Base-by-base conservation (phyloP, 2,113 vertebrate genomes). In the Zosterops hypoxanthus region DNA sequence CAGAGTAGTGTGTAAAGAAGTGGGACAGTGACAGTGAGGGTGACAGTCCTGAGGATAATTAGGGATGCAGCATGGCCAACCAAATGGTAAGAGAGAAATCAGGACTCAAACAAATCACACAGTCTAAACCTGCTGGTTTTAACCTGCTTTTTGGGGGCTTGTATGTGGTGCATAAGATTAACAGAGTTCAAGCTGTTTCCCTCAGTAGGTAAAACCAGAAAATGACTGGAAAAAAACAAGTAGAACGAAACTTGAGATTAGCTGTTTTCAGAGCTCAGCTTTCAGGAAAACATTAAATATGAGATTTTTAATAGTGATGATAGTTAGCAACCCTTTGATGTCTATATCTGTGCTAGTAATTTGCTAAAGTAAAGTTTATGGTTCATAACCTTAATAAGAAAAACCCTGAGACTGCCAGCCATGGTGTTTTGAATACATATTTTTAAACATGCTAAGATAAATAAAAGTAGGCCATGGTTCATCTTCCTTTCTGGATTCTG, bases 281-380 rank as follows among this genome's bases (percentile, higher is more conserved):
- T 95, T 89, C 69, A 90, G 17, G 25, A 88, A 46, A 50, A 61
- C n/a, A 26, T 53, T 24, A 46, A 61, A n/a, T 90, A 34, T 0
- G 15, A 89, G 34, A 34, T 36, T 89, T 86, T 63, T 50, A 69
- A 69, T 81, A 66, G 33, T 77, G 3, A 1, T 56, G 28, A 22
- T 53, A 57, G 34, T 71, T 89, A 70, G 44, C 73, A 86, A 31
- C 20, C 3, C 53, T 94, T 93, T 91, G 82, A 93, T 85, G 82
- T 79, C 59, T 78, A 2, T 66, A 59, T 55, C 39, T 69, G 28
- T 79, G 44, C 60, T 75, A 71, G 39, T 66, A 66, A 60, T 85
- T 70, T 76, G 49, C 49, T 91, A 60, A 93, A 89, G 39, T 56
- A 2, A 29, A 77, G 68, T 70, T 86, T 73, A 47, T 88, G 22